These are phyloP conservation scores for Motacilla tschutschensis DNA, from an alignment of 2,113 vertebrate genomes.

Conservation along the genomic window DNA sequence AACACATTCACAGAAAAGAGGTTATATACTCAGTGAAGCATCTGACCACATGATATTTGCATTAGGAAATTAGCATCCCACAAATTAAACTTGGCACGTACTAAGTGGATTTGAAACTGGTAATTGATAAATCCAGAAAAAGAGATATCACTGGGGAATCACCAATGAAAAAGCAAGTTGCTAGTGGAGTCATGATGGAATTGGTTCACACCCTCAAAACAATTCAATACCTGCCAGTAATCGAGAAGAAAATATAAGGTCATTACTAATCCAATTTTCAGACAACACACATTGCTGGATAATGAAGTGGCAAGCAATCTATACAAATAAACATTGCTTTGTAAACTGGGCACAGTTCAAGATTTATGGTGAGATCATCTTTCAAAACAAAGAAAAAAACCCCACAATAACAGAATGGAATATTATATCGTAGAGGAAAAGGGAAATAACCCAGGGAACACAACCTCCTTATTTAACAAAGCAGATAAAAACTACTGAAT, in stretches of 20 bases:
- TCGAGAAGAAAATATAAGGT: conserved; percentile 31
- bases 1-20: not conserved
- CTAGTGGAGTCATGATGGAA: not conserved
- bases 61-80: conserved; percentile 26
- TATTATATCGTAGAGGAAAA: not conserved
- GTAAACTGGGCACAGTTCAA: not conserved
- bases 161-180: not conserved
- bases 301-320: conserved; percentile 52
- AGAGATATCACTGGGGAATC: conserved; percentile 8
- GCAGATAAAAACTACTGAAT: not conserved
- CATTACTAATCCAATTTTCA: conserved; percentile 43
- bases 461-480: not conserved
- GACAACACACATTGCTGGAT: conserved; percentile 22
- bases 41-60: conserved; percentile 1
- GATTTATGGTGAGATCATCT: not conserved
- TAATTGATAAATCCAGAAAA: conserved; percentile 37
- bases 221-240: conserved; percentile 48
- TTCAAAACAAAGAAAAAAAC: not conserved
- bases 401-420: not conserved
- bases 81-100: conserved; percentile 30
- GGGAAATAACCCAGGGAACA: not conserved
- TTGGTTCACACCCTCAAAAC: conserved; percentile 25
- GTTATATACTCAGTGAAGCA: not conserved
- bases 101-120: conserved; percentile 43
- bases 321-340: conserved; percentile 7